These are phyloP conservation scores for Hemibagrus wyckioides DNA, from an alignment of 2,113 vertebrate species.

Conservation along the genomic window DNA sequence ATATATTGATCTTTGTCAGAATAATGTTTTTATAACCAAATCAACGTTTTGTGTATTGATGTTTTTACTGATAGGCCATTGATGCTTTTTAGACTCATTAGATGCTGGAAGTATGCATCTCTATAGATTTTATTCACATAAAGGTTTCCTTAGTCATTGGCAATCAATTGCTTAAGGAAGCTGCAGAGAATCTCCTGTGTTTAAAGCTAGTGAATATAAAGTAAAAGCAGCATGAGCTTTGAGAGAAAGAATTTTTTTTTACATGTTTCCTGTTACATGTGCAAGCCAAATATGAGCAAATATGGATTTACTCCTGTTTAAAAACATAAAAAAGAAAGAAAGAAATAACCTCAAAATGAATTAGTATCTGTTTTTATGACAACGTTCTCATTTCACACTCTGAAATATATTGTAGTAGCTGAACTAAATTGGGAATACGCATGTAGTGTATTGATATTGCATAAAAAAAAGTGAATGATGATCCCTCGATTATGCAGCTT, in stretches of 20 bases:
- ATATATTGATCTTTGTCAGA: conserved; percentile 41
- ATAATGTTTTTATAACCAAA: conserved; percentile 49
- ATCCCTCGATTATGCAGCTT: conserved; percentile 3
- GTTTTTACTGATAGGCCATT: conserved; percentile 41
- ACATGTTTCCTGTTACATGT: too few species aligned
- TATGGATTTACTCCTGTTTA: neutral
- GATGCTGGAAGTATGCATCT: conserved; percentile 20
- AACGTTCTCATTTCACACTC: neutral
- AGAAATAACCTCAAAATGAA: neutral
- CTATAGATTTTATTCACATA: conserved; percentile 36
- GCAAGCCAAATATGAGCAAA: neutral
- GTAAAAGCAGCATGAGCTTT: neutral
- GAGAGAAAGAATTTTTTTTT: too few species aligned
- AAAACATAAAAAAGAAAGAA: neutral
- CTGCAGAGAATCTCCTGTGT: neutral
- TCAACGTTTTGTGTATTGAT: conserved; percentile 48
- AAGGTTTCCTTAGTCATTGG: conserved; percentile 41
- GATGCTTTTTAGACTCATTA: conserved; percentile 28
- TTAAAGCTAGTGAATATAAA: neutral
- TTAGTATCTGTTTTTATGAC: neutral
- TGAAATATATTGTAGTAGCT: neutral
- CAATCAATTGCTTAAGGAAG: conserved; percentile 24
- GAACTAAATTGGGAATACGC: neutral
- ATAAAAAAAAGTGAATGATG: conserved; percentile 4
- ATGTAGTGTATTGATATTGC: conserved; percentile 17